These are phyloP conservation scores for Masticophis lateralis DNA, from an alignment of 2,797 vertebrate species.

Conservation along the genomic window DNA sequence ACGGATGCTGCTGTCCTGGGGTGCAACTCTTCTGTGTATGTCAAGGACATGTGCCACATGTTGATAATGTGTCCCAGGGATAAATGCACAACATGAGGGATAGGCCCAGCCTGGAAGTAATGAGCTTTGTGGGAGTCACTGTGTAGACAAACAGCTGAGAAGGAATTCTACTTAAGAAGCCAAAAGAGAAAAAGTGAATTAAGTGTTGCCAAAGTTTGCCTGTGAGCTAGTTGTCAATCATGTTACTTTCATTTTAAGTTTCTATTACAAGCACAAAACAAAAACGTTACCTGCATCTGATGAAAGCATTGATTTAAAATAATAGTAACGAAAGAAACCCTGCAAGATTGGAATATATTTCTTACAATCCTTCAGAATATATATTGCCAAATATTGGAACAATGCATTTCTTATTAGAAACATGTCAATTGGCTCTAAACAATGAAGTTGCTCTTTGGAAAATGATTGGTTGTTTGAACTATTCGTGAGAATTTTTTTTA, in stretches of 20 bases:
- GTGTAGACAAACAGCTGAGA: constrained; percentile 83
- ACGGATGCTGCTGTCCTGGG: constrained; percentile 73
- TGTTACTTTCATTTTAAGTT: constrained; percentile 65
- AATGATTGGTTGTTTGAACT: constrained; percentile 5
- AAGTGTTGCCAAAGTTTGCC: constrained; percentile 71
- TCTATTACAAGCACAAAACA: constrained; percentile 46
- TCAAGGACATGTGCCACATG: constrained; percentile 96
- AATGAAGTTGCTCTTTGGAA: neutral
- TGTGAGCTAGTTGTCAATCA: constrained; percentile 68
- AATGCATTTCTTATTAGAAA: constrained; percentile 7
- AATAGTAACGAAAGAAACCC: constrained; percentile 10
- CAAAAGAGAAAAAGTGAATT: constrained; percentile 67
- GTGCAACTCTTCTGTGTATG: constrained; percentile 82
- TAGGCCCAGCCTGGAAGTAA: constrained; percentile 74
- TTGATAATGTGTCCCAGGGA: constrained; percentile 81
- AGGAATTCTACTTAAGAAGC: constrained; percentile 81
- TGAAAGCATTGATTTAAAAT: constrained; percentile 51
- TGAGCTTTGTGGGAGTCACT: constrained; percentile 81
- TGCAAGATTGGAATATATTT: constrained; percentile 41
- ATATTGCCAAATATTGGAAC: neutral
- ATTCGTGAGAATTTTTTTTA: neutral
- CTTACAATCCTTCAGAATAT: neutral
- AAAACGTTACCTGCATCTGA: constrained; percentile 46
- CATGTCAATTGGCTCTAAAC: neutral
- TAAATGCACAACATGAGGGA: constrained; percentile 73